Evolutionary conservation across 2,797 vertebrate species (phyloP), one percentile per base, ranked within the genome.

Genomic region (Falco naumanni): DNA sequence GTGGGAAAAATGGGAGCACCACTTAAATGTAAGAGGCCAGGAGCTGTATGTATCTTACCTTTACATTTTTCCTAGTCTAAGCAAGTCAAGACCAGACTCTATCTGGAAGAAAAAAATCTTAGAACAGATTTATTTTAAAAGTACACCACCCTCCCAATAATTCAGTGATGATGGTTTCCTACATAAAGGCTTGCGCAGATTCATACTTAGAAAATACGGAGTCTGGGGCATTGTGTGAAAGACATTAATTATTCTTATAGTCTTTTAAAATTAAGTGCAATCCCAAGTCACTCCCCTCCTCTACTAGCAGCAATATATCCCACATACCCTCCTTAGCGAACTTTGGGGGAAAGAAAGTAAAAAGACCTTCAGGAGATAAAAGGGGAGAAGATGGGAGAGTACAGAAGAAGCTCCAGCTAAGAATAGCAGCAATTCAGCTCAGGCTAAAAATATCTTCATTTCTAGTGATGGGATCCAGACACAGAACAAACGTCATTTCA

Each of bases 371-470:
- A 65, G 69, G 57, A 89, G 26, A 50, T 54, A 48, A 77, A 77
- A 2, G 17, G 18, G 16, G 5, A 64, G 31, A 85, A 89, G 41
- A 89, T 2, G 7, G 41, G 15, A 63, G 21, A 63, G 37, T 13
- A 66, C 29, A 89, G 34, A 75, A 82, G 33, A 50, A 82, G 43
- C 14, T 78, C 18, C 92, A 81, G 64, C 78, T 93, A 85, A 96
- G 53, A 95, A 95, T 69, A 96, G 69, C 47, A 68, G 48, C 16
- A 3, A 26, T 76, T 92, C 59, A 86, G 48, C 10, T 86, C 31
- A 71, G 45, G 63, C 65, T 95, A 97, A 96, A 96, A 89, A 92
- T 96, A 90, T 39, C 79, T 90, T 51, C 9, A 41, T 86, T 96
- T 76, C 80, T 75, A 65, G 79, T 84, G 92, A 74, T 2, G 4